phyloP scores from a whole-genome alignment of 2,888 invertebrate species.

The Himalopsyche kuldschensis region DNA sequence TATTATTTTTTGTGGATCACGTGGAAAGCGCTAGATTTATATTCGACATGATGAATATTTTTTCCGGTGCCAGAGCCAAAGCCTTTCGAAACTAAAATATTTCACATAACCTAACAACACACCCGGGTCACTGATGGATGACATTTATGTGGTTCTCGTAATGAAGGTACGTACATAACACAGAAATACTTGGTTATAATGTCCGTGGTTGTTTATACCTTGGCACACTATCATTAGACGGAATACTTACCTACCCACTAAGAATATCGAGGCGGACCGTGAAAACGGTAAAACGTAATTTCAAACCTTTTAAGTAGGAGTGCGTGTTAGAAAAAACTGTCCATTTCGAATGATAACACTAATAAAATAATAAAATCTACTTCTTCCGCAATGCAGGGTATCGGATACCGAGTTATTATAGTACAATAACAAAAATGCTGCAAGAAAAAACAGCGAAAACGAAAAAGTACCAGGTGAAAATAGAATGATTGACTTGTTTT shows the following conservation, averaged over 20 bases:
- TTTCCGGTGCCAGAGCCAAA: background rate
- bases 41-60: too few species aligned
- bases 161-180: background rate
- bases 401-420: background rate
- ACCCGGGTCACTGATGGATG: background rate
- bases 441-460: background rate
- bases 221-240: background rate
- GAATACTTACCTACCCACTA: background rate
- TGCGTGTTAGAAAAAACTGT: background rate
- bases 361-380: background rate
- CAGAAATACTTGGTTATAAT: background rate
- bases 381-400: background rate
- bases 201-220: background rate
- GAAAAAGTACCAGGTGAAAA: background rate
- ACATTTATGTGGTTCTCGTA: background rate
- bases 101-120: background rate
- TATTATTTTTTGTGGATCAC: too few species aligned
- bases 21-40: too few species aligned
- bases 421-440: background rate
- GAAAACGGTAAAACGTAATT: background rate
- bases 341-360: background rate
- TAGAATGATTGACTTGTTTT: background rate
- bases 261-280: background rate
- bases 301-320: background rate
- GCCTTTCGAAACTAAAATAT: background rate